Conservation (phyloP, 2,888 invertebrate genomes). For the Meghimatium bilineatum region DNA sequence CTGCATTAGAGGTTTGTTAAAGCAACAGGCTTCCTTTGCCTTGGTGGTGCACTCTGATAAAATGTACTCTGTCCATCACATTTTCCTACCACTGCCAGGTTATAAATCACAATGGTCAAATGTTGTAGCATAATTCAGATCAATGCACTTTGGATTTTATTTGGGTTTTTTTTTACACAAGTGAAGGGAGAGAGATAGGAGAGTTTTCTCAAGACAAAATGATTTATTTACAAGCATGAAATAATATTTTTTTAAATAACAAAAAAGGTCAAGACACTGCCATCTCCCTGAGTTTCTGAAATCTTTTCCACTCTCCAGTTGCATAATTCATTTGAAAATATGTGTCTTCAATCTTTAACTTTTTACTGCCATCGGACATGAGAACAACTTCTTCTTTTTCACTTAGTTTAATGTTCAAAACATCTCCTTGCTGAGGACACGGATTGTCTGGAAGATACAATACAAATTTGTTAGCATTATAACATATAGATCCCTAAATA, state of each 20-base stretch:
- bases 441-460: slow-evolving; percentile 87
- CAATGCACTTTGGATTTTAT: background rate
- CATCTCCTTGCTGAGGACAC: slow-evolving; percentile 96
- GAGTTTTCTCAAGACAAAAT: background rate
- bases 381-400: slow-evolving; percentile 91
- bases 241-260: background rate
- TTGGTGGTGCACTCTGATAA: too few species aligned
- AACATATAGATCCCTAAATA: too few species aligned
- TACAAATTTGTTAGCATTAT: background rate
- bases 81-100: too few species aligned
- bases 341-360: slow-evolving; percentile 90
- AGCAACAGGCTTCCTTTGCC: too few species aligned
- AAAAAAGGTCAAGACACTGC: slow-evolving; percentile 55
- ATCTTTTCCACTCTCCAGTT: slow-evolving; percentile 96
- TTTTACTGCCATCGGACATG: slow-evolving; percentile 89
- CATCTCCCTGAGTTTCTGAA: slow-evolving; percentile 85
- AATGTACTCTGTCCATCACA: too few species aligned
- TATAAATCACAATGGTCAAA: too few species aligned
- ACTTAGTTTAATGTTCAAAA: slow-evolving; percentile 95
- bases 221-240: slow-evolving; percentile 13
- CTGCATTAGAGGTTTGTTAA: too few species aligned
- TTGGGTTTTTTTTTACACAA: background rate
- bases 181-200: too few species aligned
- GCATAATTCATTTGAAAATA: slow-evolving; percentile 99
- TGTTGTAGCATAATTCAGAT: background rate